Conservation (phyloP, 1,140 invertebrate species). For the Drosophila ananassae region DNA sequence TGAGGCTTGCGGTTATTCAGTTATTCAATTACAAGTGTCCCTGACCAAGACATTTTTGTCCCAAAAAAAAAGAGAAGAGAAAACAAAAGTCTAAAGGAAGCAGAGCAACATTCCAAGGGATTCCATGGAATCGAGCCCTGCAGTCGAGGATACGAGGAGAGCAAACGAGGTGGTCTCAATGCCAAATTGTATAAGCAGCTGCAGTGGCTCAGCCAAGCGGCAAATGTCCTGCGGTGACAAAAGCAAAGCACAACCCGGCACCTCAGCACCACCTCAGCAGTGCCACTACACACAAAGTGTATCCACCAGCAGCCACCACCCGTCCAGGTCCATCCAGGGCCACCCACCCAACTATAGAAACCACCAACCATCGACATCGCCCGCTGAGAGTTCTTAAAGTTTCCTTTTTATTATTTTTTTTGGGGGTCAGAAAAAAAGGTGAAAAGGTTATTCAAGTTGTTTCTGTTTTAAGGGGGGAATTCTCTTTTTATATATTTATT, state of each 20-base stretch:
- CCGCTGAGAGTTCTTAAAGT: constrained; percentile 21
- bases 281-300: not conserved
- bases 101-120: too few species aligned
- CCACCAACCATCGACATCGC: not conserved
- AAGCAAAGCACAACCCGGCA: constrained; percentile 19
- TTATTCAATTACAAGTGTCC: constrained; percentile 48
- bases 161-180: constrained; percentile 45
- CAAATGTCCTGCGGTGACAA: constrained; percentile 64
- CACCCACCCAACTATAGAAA: constrained; percentile 1
- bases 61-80: constrained; percentile 3
- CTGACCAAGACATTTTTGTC: constrained; percentile 28
- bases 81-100: constrained; percentile 18
- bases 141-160: not conserved
- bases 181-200: constrained; percentile 67
- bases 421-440: not conserved
- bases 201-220: constrained; percentile 54
- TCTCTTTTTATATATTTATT: not conserved
- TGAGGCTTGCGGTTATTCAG: constrained; percentile 4
- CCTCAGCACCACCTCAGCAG: constrained; percentile 2
- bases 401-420: not conserved
- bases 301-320: not conserved
- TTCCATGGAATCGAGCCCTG: not conserved
- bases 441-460: not conserved
- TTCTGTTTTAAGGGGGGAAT: not conserved
- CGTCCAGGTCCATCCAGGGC: not conserved